Conservation (phyloP, 2,797 vertebrate species). For the Parauchenoglanis punctatus region DNA sequence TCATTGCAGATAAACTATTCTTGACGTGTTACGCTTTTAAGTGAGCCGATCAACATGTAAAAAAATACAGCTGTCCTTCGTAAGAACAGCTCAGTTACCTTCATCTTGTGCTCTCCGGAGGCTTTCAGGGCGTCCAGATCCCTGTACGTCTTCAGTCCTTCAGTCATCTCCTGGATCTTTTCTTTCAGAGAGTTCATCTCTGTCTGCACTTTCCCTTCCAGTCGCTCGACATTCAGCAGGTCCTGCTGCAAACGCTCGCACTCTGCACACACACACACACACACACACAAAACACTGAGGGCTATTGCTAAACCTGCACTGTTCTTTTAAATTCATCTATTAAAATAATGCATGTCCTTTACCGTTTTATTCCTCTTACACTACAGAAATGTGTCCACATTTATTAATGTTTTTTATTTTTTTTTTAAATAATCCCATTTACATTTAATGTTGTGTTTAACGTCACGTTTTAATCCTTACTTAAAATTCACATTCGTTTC, state of each 20-base stretch:
- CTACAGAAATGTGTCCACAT: background rate
- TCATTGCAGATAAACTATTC: background rate
- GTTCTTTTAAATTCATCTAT: background rate
- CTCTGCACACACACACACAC: conserved; percentile 73
- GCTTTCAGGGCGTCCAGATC: conserved; percentile 84
- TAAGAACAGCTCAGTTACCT: conserved; percentile 70
- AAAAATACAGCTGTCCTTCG: background rate
- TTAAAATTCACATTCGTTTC: background rate
- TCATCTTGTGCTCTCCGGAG: conserved; percentile 86
- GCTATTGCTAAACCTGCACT: background rate
- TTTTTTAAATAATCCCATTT: no score
- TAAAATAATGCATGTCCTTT: background rate
- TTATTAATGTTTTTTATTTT: background rate
- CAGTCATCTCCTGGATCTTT: conserved; percentile 78
- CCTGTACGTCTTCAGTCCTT: conserved; percentile 80
- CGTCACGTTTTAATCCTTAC: background rate
- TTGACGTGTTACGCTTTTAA: background rate
- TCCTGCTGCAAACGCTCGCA: conserved; percentile 89
- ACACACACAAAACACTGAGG: no score
- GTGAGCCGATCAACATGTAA: no score
- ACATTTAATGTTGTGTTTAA: background rate
- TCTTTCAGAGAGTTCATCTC: conserved; percentile 85
- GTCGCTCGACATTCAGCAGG: conserved; percentile 91
- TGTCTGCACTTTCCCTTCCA: conserved; percentile 88
- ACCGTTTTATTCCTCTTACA: background rate